Evolutionary conservation across 2,888 invertebrate genomes (phyloP).

Genomic region (Antitype chi): DNA sequence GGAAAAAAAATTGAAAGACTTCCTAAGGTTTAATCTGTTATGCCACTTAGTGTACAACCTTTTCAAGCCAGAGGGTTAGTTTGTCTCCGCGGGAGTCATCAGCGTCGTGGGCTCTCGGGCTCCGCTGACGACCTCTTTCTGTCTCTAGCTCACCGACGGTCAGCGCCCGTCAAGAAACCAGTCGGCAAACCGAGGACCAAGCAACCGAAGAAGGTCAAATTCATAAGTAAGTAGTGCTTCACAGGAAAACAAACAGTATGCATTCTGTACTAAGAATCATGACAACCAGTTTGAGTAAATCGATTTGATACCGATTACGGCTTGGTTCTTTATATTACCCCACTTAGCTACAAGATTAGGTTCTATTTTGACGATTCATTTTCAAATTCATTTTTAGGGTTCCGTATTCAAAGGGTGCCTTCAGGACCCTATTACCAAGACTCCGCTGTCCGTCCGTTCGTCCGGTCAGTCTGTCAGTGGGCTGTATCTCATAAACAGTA

Average conservation of each 20-base stretch:
- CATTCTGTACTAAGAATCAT: conserved; percentile 19
- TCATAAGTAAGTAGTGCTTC: conserved; percentile 94
- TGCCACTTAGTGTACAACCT: neutral
- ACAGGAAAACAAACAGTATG: neutral
- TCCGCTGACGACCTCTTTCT: conserved; percentile 70
- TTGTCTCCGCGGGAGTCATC: conserved; percentile 69
- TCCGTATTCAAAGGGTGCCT: too few relatives aligned
- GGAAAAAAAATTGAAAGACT: neutral
- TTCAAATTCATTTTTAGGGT: neutral
- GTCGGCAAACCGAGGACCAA: conserved; percentile 95
- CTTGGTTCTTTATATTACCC: neutral
- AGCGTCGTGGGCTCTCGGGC: conserved; percentile 62
- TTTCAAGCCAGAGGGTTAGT: conserved; percentile 47
- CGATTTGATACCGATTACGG: conserved; percentile 8
- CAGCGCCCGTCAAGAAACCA: conserved; percentile 95
- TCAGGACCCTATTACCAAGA: too few relatives aligned
- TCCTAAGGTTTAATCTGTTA: neutral
- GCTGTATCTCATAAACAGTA: too few relatives aligned
- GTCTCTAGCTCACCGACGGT: conserved; percentile 85
- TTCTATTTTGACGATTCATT: neutral
- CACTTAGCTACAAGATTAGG: neutral
- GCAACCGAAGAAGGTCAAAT: conserved; percentile 97
- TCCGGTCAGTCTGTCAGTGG: too few relatives aligned
- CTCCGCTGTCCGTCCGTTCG: too few relatives aligned
- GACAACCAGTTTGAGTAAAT: neutral